Evolutionary conservation across 2,888 invertebrate species (phyloP).

Genomic region (Nomada hirtipes): DNA sequence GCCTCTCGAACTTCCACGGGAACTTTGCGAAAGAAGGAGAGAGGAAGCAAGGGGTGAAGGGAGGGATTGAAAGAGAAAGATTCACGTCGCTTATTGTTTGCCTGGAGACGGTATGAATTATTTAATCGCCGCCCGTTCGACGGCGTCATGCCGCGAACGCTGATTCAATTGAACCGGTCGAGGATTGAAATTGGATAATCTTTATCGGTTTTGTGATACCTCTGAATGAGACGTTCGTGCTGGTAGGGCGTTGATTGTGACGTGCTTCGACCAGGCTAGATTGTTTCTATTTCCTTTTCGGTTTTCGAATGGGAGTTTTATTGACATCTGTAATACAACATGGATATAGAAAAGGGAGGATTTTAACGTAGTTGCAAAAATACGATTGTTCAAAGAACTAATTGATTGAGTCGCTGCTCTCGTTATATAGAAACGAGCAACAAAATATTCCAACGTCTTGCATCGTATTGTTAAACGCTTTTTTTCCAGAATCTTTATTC

Average conservation of each 20-base stretch:
- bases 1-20: conserved; percentile 48
- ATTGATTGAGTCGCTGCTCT: no score
- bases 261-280: neutral
- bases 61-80: neutral
- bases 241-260: neutral
- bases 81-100: conserved; percentile 56
- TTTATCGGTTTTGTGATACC: conserved; percentile 19
- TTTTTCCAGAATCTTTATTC: neutral
- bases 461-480: neutral
- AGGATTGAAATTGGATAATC: conserved; percentile 25
- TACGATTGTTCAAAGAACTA: no score
- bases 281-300: neutral
- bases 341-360: no score
- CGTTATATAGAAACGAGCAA: no score
- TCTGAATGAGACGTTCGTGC: conserved; percentile 11
- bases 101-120: conserved; percentile 44
- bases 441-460: neutral
- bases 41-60: no score
- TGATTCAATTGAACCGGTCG: conserved; percentile 35
- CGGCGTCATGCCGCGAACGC: conserved; percentile 23
- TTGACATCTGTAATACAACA: no score
- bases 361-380: no score
- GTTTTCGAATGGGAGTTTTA: neutral
- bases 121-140: conserved; percentile 53
- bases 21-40: conserved; percentile 6